Evolutionary conservation across 2,113 vertebrate genomes (phyloP).

Genomic region (Eclectus roratus): DNA sequence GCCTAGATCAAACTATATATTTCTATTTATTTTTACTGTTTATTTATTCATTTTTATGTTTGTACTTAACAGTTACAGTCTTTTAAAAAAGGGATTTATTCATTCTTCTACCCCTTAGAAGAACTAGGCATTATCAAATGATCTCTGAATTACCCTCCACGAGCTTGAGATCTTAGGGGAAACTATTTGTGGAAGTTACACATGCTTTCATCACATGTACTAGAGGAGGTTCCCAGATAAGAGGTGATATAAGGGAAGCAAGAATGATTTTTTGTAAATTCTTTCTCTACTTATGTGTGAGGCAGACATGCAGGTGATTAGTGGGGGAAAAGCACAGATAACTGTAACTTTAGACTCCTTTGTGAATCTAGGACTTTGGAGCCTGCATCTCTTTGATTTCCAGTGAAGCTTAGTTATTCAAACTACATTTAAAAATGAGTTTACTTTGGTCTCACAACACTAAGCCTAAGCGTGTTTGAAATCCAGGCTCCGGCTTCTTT

Average conservation of each 20-base stretch:
- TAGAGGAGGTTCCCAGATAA: not conserved
- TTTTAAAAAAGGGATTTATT: not conserved
- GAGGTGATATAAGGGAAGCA: not conserved
- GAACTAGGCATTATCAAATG: not conserved
- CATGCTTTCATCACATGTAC: accelerated
- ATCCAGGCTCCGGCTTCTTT: not conserved
- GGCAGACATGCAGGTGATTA: not conserved
- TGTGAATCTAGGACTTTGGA: not conserved
- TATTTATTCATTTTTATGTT: not conserved
- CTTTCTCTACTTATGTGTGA: not conserved
- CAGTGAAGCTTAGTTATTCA: not conserved
- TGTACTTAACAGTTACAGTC: not conserved
- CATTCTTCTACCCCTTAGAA: not conserved
- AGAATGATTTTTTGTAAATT: not conserved
- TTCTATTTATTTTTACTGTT: not conserved
- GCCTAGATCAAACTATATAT: not conserved
- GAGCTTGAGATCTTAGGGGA: not conserved
- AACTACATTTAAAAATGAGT: not conserved
- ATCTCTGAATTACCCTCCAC: not conserved
- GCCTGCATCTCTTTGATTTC: not conserved
- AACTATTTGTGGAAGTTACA: not conserved
- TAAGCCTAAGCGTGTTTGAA: not conserved
- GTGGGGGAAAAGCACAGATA: not conserved
- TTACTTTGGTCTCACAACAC: not conserved
- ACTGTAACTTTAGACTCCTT: not conserved